These are phyloP conservation scores for Ptilorrhoa leucosticta DNA, from an alignment of 2,113 vertebrate species.

Conservation along the genomic window DNA sequence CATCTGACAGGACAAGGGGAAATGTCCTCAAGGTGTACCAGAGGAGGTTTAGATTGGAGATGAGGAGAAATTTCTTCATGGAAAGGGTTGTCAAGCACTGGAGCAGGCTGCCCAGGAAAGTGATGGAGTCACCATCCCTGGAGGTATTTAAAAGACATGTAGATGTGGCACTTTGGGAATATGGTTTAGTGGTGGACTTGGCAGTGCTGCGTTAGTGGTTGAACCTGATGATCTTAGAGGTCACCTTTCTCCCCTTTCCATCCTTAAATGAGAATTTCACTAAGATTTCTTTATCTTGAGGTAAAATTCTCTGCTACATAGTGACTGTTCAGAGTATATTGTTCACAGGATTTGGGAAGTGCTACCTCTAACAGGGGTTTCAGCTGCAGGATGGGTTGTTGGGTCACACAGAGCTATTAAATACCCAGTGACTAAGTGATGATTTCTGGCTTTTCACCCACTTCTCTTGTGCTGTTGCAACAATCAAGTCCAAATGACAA, in stretches of 20 bases:
- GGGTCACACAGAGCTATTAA: background rate
- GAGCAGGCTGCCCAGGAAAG: background rate
- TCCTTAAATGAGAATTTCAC: background rate
- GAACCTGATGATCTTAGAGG: background rate
- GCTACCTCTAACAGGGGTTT: background rate
- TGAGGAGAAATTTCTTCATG: background rate
- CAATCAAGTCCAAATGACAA: background rate
- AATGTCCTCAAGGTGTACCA: background rate
- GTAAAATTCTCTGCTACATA: background rate
- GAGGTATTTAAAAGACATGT: background rate
- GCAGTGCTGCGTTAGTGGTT: rapidly evolving
- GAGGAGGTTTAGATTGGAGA: background rate
- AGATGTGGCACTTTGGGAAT: background rate
- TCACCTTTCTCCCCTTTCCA: background rate
- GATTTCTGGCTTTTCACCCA: background rate
- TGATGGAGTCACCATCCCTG: too few relatives aligned
- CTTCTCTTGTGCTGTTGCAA: background rate
- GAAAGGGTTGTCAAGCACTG: background rate
- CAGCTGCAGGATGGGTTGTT: background rate
- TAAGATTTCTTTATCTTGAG: background rate
- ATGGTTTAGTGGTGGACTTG: background rate
- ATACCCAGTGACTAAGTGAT: background rate
- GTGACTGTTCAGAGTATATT: background rate
- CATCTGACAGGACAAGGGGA: background rate
- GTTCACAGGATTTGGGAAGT: background rate